Evolutionary conservation across 2,113 vertebrate species (phyloP).

Genomic region (Cynoglossus semilaevis): DNA sequence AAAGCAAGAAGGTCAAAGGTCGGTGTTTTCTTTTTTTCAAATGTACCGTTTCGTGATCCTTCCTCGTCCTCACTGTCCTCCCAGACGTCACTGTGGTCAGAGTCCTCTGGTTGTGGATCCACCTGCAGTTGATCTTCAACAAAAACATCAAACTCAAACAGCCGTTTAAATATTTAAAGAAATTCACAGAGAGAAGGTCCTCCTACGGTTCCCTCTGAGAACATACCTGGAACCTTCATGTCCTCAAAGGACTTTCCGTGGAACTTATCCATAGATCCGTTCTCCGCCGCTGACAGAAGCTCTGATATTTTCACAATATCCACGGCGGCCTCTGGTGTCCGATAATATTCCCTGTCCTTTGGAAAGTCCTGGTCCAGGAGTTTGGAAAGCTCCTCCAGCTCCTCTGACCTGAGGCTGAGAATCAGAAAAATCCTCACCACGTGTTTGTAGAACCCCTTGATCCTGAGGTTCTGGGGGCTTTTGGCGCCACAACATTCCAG

Average conservation of each 20-base stretch:
- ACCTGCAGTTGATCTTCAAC: conserved; percentile 32
- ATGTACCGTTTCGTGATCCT: conserved; percentile 15
- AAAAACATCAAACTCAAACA: background rate
- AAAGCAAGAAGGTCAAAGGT: too few relatives aligned
- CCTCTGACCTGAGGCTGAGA: conserved; percentile 39
- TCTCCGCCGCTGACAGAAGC: conserved; percentile 47
- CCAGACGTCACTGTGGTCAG: background rate
- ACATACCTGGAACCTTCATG: conserved; percentile 56
- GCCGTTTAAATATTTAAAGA: background rate
- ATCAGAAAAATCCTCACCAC: conserved; percentile 47
- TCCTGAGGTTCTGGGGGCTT: conserved; percentile 18
- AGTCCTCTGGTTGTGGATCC: fast-evolving
- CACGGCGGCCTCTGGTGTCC: conserved; percentile 33
- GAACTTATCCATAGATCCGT: conserved; percentile 17
- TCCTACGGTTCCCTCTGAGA: background rate
- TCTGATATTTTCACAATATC: conserved; percentile 53
- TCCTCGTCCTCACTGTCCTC: conserved; percentile 7
- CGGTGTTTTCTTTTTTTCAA: background rate
- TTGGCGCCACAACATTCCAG: conserved; percentile 15
- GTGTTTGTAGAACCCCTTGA: conserved; percentile 20
- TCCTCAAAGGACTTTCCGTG: conserved; percentile 63
- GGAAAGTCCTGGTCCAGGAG: conserved; percentile 44
- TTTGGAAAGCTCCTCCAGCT: conserved; percentile 32
- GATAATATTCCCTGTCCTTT: conserved; percentile 47
- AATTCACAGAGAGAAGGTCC: too few relatives aligned